phyloP scores from a whole-genome alignment of 2,888 invertebrate species.

The Agrotis segetum region DNA sequence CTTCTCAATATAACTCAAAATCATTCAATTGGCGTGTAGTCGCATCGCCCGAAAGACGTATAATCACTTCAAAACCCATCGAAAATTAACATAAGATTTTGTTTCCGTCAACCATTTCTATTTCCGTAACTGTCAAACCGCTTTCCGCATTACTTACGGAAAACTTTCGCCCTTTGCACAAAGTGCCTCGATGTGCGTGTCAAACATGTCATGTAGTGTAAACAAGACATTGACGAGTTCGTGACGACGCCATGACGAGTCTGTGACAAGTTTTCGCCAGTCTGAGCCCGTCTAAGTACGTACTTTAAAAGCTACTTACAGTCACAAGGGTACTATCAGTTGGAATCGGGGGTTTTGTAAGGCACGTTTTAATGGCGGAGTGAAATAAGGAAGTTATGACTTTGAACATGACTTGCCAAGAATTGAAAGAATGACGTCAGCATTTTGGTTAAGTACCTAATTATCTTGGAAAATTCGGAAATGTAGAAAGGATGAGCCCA shows the following conservation, averaged over 20 bases:
- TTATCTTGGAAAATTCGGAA: background rate
- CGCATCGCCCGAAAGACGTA: too few relatives aligned
- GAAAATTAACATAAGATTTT: background rate
- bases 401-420: background rate
- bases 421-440: fast-evolving
- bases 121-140: background rate
- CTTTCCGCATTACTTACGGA: constrained; percentile 3
- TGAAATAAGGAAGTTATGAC: too few relatives aligned
- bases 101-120: background rate
- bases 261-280: constrained; percentile 53
- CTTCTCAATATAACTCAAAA: too few relatives aligned
- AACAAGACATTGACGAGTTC: constrained; percentile 60
- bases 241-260: constrained; percentile 49
- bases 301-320: constrained; percentile 62
- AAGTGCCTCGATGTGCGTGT: constrained; percentile 40
- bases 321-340: constrained; percentile 62
- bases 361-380: constrained; percentile 10
- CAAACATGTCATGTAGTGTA: constrained; percentile 59
- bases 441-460: background rate
- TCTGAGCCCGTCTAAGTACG: constrained; percentile 59
- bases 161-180: constrained; percentile 29
- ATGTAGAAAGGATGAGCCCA: too few relatives aligned
- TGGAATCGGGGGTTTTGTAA: constrained; percentile 37
- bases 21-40: too few relatives aligned
- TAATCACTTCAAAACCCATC: background rate